A percentile compares a stretch with the other conserved stretches of the same genome.
phyloP scores from a whole-genome alignment of 2,113 vertebrate genomes.

The Corythornis madagascariensis region DNA sequence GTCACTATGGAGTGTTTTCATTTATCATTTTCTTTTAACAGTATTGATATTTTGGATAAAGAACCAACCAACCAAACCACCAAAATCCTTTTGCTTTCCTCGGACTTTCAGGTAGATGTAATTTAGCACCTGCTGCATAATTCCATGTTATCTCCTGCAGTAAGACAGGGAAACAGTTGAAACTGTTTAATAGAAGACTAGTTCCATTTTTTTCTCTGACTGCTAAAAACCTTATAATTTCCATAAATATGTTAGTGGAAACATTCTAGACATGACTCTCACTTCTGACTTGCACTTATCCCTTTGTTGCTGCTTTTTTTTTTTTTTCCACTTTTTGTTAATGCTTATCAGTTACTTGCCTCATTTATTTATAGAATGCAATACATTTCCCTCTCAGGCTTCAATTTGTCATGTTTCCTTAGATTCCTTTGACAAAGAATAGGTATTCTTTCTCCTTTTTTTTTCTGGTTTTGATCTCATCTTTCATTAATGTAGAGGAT shows the following conservation, averaged over 20 bases:
- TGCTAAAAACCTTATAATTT: not conserved
- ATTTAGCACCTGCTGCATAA: not conserved
- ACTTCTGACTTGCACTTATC: not conserved
- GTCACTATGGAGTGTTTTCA: not conserved
- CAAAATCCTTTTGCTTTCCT: not conserved
- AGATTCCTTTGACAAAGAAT: not conserved
- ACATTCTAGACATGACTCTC: not conserved
- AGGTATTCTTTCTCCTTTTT: not conserved
- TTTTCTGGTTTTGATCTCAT: not conserved
- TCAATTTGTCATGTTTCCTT: not conserved
- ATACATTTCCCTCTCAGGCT: not conserved
- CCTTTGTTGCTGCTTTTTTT: not conserved
- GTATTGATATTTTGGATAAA: not conserved
- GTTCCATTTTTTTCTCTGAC: not conserved
- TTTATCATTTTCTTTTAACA: not conserved
- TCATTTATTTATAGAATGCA: not conserved
- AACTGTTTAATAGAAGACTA: not conserved
- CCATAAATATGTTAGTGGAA: not conserved
- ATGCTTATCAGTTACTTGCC: not conserved
- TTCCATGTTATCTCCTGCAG: not conserved
- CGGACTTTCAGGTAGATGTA: not conserved
- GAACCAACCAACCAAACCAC: not conserved
- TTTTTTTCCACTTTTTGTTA: not conserved
- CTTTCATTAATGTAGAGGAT: not conserved
- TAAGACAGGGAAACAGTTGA: not conserved